Evolutionary conservation across 2,113 vertebrate genomes (phyloP).

Genomic region (Oxyruncus cristatus): DNA sequence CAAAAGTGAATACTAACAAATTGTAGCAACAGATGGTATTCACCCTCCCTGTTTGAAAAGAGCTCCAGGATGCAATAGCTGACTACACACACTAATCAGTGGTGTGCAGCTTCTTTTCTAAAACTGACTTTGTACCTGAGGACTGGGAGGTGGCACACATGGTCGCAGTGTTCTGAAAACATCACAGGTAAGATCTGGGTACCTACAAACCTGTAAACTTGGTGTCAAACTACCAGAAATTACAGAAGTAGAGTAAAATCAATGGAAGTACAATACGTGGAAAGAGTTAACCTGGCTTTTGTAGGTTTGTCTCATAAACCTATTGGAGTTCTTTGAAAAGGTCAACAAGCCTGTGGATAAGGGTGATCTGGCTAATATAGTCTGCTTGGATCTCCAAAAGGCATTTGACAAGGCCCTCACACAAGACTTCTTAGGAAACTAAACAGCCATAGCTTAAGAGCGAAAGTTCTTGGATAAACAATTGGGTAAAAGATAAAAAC

Average conservation of each 20-base stretch:
- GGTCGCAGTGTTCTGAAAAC: neutral
- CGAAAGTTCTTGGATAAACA: slow-evolving; percentile 9
- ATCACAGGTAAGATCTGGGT: neutral
- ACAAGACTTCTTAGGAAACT: slow-evolving; percentile 23
- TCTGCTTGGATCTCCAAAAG: neutral
- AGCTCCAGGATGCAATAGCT: neutral
- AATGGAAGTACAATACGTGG: neutral
- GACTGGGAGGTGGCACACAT: neutral
- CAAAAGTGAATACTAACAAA: slow-evolving; percentile 22
- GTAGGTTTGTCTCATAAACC: neutral
- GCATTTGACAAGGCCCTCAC: neutral
- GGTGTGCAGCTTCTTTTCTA: neutral
- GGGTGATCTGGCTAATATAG: slow-evolving; percentile 6
- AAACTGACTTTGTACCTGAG: neutral
- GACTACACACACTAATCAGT: neutral
- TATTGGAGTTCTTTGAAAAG: neutral
- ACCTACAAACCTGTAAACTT: neutral
- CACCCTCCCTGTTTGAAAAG: neutral
- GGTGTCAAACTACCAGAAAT: neutral
- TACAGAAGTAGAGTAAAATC: neutral
- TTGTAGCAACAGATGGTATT: slow-evolving; percentile 32
- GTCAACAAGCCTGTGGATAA: slow-evolving; percentile 35
- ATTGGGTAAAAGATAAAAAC: slow-evolving; percentile 13
- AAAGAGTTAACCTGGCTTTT: neutral
- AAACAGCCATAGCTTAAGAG: neutral